Conservation (phyloP, 2,888 invertebrate species). For the Lepidocyrtinus sp. region DNA sequence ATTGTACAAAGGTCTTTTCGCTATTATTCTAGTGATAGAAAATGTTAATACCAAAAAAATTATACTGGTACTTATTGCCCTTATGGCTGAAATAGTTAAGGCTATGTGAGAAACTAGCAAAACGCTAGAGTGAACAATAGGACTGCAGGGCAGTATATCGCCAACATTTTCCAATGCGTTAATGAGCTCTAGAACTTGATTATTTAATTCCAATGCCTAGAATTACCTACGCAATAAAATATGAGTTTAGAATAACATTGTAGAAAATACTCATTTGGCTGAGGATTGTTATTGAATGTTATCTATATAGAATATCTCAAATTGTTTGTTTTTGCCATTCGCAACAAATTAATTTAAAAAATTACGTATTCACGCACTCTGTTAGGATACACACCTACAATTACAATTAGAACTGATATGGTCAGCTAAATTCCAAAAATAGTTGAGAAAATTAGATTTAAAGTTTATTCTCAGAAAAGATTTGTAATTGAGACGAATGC, state of each 20-base stretch:
- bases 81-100: not conserved
- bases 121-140: conserved; percentile 18
- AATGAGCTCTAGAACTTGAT: not conserved
- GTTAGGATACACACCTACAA: not conserved
- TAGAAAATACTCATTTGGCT: not conserved
- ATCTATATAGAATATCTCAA: conserved; percentile 14
- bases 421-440: no score
- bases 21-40: no score
- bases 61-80: not conserved
- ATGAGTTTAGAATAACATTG: no score
- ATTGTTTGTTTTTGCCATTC: not conserved
- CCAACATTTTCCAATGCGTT: no score
- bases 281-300: not conserved
- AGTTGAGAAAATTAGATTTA: no score
- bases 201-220: not conserved
- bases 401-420: no score
- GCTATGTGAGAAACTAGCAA: not conserved
- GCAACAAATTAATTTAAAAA: conserved; percentile 11
- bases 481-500: no score
- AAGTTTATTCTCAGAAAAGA: no score
- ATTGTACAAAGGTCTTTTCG: no score
- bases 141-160: not conserved
- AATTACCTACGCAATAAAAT: not conserved
- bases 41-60: no score
- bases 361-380: conserved; percentile 14